Base-by-base conservation (phyloP, 2,113 vertebrate genomes). In the Colossoma macropomum region DNA sequence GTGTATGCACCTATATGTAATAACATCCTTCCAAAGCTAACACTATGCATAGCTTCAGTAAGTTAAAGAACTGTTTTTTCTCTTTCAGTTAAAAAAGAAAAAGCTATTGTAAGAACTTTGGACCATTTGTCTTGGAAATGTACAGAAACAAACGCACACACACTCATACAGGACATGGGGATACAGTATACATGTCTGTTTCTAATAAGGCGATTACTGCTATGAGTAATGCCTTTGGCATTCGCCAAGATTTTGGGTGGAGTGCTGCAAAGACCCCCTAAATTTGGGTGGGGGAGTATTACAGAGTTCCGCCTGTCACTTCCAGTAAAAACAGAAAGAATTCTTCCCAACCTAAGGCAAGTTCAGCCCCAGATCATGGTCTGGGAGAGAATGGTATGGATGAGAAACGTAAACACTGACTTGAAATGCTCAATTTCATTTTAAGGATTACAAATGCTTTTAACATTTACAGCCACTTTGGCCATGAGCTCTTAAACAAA, bases 221-320 rank as follows among this genome's bases (percentile, higher is more conserved):
- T 84, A 70, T 86, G 84, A 54, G 86, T 84, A 90, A 92, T 79
- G 79, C 56, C 74, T 88, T 82, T 41, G 45, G 84, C 86, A 93
- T 90, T 91, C 85, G 83, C 4, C 85, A 80, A 85, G 87, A 84
- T 83, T 66, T 38, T 84, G 87, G 88, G 73, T 80, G 86, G 72
- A 87, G 80, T 89, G 84, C 85, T 85, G 86, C 85, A 86, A 85
- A 90, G 85, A 90, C 66, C 83, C 85, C 87, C 90, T 88, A 89
- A 88, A 91, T 91, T 68, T 91, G 90, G 85, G 89, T 87, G 41
- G 87, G 83, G 48, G 75, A 88, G 84, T 15, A 83, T 68, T 79
- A 28, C 75, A 80, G 66, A 60, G 59, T 74, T 78, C 71, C 79
- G 77, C 78, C 81, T 81, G 84, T 75, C 71, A 62, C 74, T 65